Base-by-base conservation (phyloP, 2,113 vertebrate genomes). In the Calonectris borealis region DNA sequence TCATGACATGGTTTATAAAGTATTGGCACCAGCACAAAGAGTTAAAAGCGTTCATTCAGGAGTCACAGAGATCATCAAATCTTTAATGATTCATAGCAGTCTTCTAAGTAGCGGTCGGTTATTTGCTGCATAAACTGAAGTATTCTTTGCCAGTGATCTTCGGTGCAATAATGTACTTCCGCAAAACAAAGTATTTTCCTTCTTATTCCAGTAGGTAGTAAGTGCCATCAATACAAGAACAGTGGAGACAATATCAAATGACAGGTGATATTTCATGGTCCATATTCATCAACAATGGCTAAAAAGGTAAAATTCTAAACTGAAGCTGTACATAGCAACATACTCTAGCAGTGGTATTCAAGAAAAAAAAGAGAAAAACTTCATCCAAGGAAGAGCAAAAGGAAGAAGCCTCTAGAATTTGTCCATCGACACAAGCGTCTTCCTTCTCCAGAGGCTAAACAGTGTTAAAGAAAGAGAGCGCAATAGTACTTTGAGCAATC, bases 1-100 rank as follows among this genome's bases (percentile, higher is more conserved):
- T 83, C 55, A 62, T 66, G 58, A 69, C 68, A 71, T 22, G 54
- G 73, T 94, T 83, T 93, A 80, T 26, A 62, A 95, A 91, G 48
- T 68, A 90, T 78, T 94, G 94, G 92, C 95, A 96, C 78, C 89
- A 76, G 81, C 77, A 94, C 48, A 79, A 18, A 75, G 70, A 94
- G 86, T 86, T 93, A 83, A 71, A 83, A 94, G 84, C 21, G 10
- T 79, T 90, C 94, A 62, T 48, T 93, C 76, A 83, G 44, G 31
- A 96, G 64, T 79, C 90, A 64, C 16, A 44, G 88, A 92, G 77
- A 78, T 62, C 6, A 10, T 86, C 81, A 54, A n/a, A 94, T 77
- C 79, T 83, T 83, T 48, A 88, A 77, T 11, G 38, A 72, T 81
- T 87, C 11, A 8, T 19, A 87, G 83, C 49, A 86, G 54, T 80